These are phyloP conservation scores for Gobionotothen gibberifrons DNA, from an alignment of 2,797 vertebrate species.

Conservation along the genomic window DNA sequence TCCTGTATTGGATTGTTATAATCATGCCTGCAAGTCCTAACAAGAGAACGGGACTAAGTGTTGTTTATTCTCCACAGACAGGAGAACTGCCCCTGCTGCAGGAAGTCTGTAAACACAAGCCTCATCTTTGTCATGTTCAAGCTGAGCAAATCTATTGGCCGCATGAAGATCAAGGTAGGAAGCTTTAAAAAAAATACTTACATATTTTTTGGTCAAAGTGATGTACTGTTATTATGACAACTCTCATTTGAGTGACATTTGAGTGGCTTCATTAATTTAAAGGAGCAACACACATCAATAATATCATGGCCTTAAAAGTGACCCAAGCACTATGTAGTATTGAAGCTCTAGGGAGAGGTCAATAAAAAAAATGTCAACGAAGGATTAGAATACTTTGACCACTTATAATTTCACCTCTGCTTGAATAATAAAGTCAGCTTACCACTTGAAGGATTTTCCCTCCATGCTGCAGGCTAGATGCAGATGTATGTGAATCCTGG, in stretches of 20 bases:
- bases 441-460: too few species aligned
- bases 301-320: background rate
- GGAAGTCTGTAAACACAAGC: constrained; percentile 83
- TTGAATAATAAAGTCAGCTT: too few species aligned
- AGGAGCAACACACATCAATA: background rate
- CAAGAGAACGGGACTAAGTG: background rate
- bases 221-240: background rate
- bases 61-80: constrained; percentile 72
- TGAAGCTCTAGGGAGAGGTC: background rate
- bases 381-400: too few species aligned
- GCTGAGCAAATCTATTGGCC: constrained; percentile 86
- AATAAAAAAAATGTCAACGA: too few species aligned
- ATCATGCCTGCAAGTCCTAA: background rate
- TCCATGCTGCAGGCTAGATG: background rate
- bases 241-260: background rate
- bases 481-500: background rate
- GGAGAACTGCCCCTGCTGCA: constrained; percentile 89
- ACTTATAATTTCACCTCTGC: too few species aligned
- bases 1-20: background rate
- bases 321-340: background rate
- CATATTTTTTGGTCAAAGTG: background rate
- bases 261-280: background rate
- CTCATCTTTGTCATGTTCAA: constrained; percentile 86
- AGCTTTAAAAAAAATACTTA: background rate
- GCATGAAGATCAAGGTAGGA: constrained; percentile 87